Percentiles rank a stretch among this genome's conserved stretches.
Conservation (phyloP, 2,888 invertebrate genomes). For the Caenorhabditis doughertyi region DNA sequence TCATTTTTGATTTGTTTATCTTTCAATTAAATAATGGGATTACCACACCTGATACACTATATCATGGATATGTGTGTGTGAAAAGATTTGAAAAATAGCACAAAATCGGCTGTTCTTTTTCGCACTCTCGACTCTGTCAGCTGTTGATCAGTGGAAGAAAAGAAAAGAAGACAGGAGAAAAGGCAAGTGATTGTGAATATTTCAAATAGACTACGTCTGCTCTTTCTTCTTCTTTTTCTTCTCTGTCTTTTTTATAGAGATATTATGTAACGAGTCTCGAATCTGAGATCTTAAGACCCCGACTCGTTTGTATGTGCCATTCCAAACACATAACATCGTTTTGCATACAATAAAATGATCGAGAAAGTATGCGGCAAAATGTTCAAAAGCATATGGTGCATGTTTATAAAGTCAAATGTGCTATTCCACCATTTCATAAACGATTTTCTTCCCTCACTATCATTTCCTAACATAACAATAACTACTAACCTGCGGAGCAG, state of each 20-base stretch:
- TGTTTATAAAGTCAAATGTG: constrained; percentile 44
- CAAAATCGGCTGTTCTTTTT: constrained; percentile 57
- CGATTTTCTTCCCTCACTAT: background rate
- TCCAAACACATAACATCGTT: constrained; percentile 23
- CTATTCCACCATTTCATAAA: constrained; percentile 19
- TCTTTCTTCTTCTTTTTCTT: constrained; percentile 27
- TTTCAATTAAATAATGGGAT: constrained; percentile 27
- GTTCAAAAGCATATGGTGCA: constrained; percentile 58
- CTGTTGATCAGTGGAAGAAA: constrained; percentile 54
- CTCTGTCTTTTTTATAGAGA: constrained; percentile 45
- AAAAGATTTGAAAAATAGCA: constrained; percentile 61
- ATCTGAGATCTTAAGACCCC: constrained; percentile 4
- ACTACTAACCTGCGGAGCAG: constrained; percentile 75
- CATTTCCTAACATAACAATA: background rate
- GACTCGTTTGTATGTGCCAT: constrained; percentile 19
- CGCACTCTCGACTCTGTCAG: constrained; percentile 60
- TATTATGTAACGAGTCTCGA: constrained; percentile 49
- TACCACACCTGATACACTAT: constrained; percentile 55
- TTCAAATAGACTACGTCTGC: constrained; percentile 45
- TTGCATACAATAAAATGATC: constrained; percentile 47
- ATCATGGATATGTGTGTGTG: constrained; percentile 59
- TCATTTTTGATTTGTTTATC: constrained; percentile 41
- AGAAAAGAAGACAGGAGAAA: constrained; percentile 34
- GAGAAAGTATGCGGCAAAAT: constrained; percentile 54
- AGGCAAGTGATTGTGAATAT: constrained; percentile 61